Evolutionary conservation across 1,140 invertebrate genomes (phyloP).

Genomic region (Tetramorium alpestre): DNA sequence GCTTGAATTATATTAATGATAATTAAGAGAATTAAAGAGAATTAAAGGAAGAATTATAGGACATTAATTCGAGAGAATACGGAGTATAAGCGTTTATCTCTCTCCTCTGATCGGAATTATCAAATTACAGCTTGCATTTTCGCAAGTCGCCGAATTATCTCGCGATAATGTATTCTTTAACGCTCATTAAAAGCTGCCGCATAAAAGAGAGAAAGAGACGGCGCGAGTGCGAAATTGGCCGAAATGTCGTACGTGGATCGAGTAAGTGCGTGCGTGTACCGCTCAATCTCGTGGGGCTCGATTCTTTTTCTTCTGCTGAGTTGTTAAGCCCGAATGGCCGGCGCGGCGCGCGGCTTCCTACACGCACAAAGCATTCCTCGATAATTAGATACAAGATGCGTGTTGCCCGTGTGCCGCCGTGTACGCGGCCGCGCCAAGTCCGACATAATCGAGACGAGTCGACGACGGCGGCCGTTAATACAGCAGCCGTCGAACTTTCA

Average conservation of each 20-base stretch:
- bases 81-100: background rate
- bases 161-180: background rate
- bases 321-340: constrained; percentile 76
- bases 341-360: constrained; percentile 76
- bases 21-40: background rate
- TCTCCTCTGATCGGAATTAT: background rate
- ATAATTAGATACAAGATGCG: constrained; percentile 77
- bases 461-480: background rate
- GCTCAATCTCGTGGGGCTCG: constrained; percentile 40
- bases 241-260: constrained; percentile 16
- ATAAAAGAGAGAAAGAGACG: background rate
- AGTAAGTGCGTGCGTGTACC: constrained; percentile 9
- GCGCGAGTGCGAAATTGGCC: constrained; percentile 37
- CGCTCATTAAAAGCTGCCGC: constrained; percentile 2
- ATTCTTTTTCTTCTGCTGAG: constrained; percentile 71
- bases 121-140: constrained; percentile 4
- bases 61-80: background rate
- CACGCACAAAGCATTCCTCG: constrained; percentile 80
- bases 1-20: background rate
- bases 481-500: constrained; percentile 52
- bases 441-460: background rate
- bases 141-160: background rate
- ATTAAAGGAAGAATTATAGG: background rate
- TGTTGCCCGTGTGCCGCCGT: constrained; percentile 29
- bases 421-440: constrained; percentile 26